Evolutionary conservation across 2,113 vertebrate species (phyloP), one percentile per base, ranked within the genome.

Genomic region (Butorides virescens): DNA sequence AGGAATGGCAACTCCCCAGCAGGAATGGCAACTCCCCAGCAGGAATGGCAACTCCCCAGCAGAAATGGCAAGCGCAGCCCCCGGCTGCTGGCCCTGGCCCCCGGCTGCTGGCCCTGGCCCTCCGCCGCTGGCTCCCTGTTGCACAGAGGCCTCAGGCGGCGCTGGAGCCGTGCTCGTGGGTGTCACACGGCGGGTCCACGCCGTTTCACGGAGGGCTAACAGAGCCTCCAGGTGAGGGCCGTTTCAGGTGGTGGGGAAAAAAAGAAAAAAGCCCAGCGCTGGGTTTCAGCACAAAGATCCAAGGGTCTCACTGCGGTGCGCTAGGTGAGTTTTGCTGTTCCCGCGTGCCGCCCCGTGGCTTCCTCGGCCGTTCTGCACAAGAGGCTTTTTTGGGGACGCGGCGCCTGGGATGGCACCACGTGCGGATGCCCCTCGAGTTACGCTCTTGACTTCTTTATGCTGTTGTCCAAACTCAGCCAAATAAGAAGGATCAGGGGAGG

Each of bases 381-480:
- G 61, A 23, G 30, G 56, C 58, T 67, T 44, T 62, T 14, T 52
- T 26, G 36, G 13, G 67, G 30, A 37, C 1, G 15, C n/a, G 53
- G 22, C 6, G 6, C 5, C 36, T 26, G 50, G 25, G 46, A 2
- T 26, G 7, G 4, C 30, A 8, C 27, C 12, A 4, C 6, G 1
- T 10, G 7, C 42, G 13, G 7, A 0, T 12, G 3, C 25, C 83
- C 70, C 39, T 34, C 66, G 12, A 61, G 13, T 61, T 3, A 0
- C 0, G 3, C 36, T 83, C 56, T 34, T 13, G 15, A 5, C 34
- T 39, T 3, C 56, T 47, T n/a, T 9, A 10, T 7, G 26, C 84
- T n/a, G 27, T 3, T 42, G 2, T 5, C 50, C 0, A 0, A 53
- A 12, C 12, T 37, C 76, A 34, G 44, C 73, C 70, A 7, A 10